Percentiles rank a stretch among this genome's conserved stretches.
Evolutionary conservation across 2,113 vertebrate species (phyloP).

Genomic region (Delphinapterus leucas): DNA sequence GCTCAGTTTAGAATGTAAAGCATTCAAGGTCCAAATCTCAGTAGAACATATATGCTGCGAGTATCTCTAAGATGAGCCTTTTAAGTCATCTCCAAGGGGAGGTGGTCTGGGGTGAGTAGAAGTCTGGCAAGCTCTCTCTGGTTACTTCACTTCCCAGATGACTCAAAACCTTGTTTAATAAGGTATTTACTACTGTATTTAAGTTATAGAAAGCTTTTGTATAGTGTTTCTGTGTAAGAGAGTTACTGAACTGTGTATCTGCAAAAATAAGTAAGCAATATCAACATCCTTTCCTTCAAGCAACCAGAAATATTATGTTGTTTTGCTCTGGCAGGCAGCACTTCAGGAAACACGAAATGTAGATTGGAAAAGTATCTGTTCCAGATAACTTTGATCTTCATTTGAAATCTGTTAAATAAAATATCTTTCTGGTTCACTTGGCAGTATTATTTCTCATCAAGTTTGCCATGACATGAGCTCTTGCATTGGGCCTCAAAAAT

Average conservation of each 20-base stretch:
- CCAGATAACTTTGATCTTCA: not conserved
- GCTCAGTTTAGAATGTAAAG: not conserved
- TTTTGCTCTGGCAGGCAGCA: not conserved
- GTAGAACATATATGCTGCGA: not conserved
- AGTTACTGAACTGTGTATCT: not conserved
- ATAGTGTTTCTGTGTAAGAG: not conserved
- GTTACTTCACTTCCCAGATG: not conserved
- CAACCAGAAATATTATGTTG: not conserved
- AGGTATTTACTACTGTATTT: not conserved
- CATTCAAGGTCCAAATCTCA: not conserved
- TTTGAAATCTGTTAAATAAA: constrained; percentile 43
- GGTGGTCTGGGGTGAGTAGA: not conserved
- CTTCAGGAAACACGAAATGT: constrained; percentile 26
- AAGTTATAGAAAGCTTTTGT: not conserved
- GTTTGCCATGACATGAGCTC: not conserved
- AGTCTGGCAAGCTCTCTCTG: not conserved
- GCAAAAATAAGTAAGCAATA: constrained; percentile 8
- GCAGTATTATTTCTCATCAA: not conserved
- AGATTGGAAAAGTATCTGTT: not conserved
- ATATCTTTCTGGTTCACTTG: not conserved
- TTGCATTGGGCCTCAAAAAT: not conserved
- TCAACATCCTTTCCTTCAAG: not conserved
- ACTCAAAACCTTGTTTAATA: not conserved
- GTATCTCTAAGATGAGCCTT: not conserved
- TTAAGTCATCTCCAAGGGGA: not conserved